Base-by-base conservation (phyloP, 1,140 invertebrate genomes). In the Idris sp. region DNA sequence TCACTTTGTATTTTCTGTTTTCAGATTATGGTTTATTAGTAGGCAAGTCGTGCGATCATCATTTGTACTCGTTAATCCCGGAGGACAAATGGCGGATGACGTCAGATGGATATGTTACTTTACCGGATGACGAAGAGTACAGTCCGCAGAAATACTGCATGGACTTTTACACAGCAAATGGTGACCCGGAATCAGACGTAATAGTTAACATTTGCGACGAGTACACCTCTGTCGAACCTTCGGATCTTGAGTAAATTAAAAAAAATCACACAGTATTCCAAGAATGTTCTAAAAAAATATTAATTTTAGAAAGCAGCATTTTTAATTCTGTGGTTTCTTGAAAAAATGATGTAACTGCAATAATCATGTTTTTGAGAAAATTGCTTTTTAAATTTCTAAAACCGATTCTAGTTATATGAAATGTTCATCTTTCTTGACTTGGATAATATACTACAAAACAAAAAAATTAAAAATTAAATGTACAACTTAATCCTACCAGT, bases 11-110 rank as follows among this genome's bases (percentile, higher is more conserved):
- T 49, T 51, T 51, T 28, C 9, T 53, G n/a, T 51, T 68, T 62
- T 8, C 30, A 75, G 72, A 75, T 64, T 56, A 64, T 13, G 73
- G 73, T 19, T 36, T 69, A 56, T 56, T 69, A 19, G 40, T 64
- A 31, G 72, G 72, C 13, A 36, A 36, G 59, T 33, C 58, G n/a
- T 69, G 73, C 40, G 46, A 44, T 2, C 15, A 31, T 10, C 15
- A 56, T 19, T 58, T 64, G 43, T 61, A 48, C 30, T 33, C 18
- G 18, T 56, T 74, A 68, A 54, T 56, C 25, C 9, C 54, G 28
- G 49, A 62, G 28, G 62, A 74, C 49, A 44, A 69, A 35, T 75
- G 72, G 72, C 49, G 8, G 8, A 2, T 74, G 58, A 74, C 51
- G 38, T 64, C 58, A 28, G 48, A 61, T 33, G 72, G 72, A 68